phyloP scores from a whole-genome alignment of 2,888 invertebrate species.

The Hemistola chrysoprasaria region DNA sequence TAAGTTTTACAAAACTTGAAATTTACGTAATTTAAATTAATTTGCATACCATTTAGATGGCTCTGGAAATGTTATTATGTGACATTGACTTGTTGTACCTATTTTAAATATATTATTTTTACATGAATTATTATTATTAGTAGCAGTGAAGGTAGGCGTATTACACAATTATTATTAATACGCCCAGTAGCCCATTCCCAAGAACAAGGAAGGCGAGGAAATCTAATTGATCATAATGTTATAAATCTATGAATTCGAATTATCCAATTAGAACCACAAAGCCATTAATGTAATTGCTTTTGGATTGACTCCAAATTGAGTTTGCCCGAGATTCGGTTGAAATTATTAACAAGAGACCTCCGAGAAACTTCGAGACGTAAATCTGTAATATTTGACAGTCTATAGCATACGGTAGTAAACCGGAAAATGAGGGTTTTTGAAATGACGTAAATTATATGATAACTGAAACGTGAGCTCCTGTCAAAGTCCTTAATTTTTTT shows the following conservation, averaged over 20 bases:
- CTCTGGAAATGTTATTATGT: too few species aligned
- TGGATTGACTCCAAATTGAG: conserved; percentile 24
- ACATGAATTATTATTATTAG: too few species aligned
- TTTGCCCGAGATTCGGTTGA: conserved; percentile 10
- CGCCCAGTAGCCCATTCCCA: conserved; percentile 14
- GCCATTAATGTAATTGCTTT: conserved; percentile 34
- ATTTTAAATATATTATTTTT: too few species aligned
- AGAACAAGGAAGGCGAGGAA: conserved; percentile 23
- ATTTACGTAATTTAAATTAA: too few species aligned
- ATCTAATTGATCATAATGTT: conserved; percentile 25
- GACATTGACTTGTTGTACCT: too few species aligned
- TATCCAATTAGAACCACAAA: conserved; percentile 31
- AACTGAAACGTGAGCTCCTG: too few species aligned
- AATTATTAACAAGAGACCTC: conserved; percentile 4
- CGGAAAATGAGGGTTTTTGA: too few species aligned
- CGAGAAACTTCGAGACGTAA: conserved; percentile 7
- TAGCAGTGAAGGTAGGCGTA: neutral
- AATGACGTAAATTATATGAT: too few species aligned
- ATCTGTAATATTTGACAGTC: conserved; percentile 10
- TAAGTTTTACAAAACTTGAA: too few species aligned
- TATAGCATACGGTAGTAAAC: too few species aligned
- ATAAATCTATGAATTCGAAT: conserved; percentile 36
- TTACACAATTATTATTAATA: conserved; percentile 15
- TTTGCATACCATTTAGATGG: too few species aligned
- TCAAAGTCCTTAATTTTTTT: too few species aligned